phyloP scores from a whole-genome alignment of 2,888 invertebrate genomes.

The Drosophila acutilabella region DNA sequence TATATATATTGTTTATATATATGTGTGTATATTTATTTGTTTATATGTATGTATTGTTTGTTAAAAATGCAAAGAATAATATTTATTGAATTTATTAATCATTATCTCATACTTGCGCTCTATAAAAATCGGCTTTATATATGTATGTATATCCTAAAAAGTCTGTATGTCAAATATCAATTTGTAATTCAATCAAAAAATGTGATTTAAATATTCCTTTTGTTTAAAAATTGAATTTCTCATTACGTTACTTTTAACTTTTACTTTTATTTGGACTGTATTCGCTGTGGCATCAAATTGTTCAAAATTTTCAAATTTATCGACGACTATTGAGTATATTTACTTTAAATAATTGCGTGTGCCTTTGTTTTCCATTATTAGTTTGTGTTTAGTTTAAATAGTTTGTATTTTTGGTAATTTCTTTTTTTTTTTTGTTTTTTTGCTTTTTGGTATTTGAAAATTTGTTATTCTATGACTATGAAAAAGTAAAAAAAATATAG shows the following conservation, averaged over 20 bases:
- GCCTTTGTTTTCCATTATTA: slow-evolving; percentile 33
- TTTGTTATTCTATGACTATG: slow-evolving; percentile 83
- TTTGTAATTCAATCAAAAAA: slow-evolving; percentile 59
- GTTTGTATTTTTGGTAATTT: slow-evolving; percentile 28
- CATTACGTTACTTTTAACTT: background rate
- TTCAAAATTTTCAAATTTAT: background rate
- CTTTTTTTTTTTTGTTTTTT: slow-evolving; percentile 24
- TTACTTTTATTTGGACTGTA: slow-evolving; percentile 60
- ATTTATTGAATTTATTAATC: slow-evolving; percentile 44
- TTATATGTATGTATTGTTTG: slow-evolving; percentile 36
- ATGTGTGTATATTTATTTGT: slow-evolving; percentile 4
- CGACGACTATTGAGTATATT: slow-evolving; percentile 14
- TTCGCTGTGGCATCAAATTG: slow-evolving; percentile 57
- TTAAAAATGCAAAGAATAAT: slow-evolving; percentile 74
- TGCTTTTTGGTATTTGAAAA: slow-evolving; percentile 56
- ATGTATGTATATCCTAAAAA: slow-evolving; percentile 65
- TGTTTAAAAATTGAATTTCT: slow-evolving; percentile 16
- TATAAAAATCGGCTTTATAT: slow-evolving; percentile 60
- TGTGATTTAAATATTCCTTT: slow-evolving; percentile 26
- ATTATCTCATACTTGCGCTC: slow-evolving; percentile 37
- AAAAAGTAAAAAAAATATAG: slow-evolving; percentile 82
- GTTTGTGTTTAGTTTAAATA: slow-evolving; percentile 26
- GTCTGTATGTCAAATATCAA: slow-evolving; percentile 63
- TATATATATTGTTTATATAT: slow-evolving; percentile 40
- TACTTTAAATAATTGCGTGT: slow-evolving; percentile 35